Base-by-base conservation (phyloP, 2,113 vertebrate species). In the Mesoclemmys tuberculata region DNA sequence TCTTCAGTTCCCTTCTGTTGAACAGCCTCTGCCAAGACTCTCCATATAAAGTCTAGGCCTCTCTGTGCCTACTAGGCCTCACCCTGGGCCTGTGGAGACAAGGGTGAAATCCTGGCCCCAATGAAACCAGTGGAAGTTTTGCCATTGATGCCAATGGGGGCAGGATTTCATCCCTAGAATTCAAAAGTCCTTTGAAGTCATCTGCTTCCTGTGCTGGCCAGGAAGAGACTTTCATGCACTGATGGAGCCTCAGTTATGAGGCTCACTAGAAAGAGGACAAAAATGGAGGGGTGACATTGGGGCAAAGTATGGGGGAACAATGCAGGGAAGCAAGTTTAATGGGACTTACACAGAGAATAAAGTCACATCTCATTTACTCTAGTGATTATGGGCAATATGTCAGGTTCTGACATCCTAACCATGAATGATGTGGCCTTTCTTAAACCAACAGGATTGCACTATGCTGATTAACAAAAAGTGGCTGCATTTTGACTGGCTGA, bases 371-470 rank as follows among this genome's bases (percentile, higher is more conserved):
- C 49, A n/a, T 90, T 88, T 21, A 54, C 38, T 31, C 64, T 84
- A 4, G 41, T 77, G 38, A 75, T 35, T 22, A 46, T 75, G 41
- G 64, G 35, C 18, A 19, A 21, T 68, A 21, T n/a, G 35, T 38
- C n/a, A 71, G 10, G 24, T 27, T 75, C 41, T 26, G 12, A 26
- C 46, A 26, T 5, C 82, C 29, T 82, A 86, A 82, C 56, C 38
- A 48, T 35, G 52, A 96, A n/a, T 27, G 52, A 93, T 13, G 19
- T 49, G 93, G n/a, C 10, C n/a, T 52, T 84, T 90, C 64, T 68
- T 75, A 91, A 86, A 19, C 35, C 54, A 54, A 89, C 64, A 56
- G 13, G 29, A 78, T 84, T n/a, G n/a, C 16, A 4, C 38, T 79
- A 38, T 18, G 24, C 55, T 74, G 74, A 22, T 56, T 22, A 41